Evolutionary conservation across 2,113 vertebrate species (phyloP).

Genomic region (Ornithorhynchus anatinus): DNA sequence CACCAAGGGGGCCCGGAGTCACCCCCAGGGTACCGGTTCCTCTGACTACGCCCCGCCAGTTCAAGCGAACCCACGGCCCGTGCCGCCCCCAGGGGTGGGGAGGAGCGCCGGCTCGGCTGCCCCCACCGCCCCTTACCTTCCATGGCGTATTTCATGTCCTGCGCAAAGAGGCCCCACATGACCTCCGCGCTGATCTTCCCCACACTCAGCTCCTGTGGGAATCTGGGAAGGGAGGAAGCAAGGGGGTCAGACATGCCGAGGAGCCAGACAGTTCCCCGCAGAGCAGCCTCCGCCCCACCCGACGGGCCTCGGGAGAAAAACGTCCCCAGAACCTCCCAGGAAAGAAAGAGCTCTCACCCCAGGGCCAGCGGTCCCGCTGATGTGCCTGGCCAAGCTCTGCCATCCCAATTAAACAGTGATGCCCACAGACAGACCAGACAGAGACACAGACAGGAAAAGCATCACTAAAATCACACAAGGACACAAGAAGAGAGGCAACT

Average conservation of each 20-base stretch:
- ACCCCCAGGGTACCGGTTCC: too few species aligned
- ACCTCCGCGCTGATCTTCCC: constrained; percentile 96
- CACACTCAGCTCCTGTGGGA: constrained; percentile 94
- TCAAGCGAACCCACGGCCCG: too few species aligned
- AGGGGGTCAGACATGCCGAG: background rate
- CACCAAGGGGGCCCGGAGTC: too few species aligned
- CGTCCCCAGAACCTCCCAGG: constrained; percentile 28
- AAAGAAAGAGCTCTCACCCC: constrained; percentile 64
- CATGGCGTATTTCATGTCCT: constrained; percentile 98
- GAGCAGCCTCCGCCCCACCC: too few species aligned
- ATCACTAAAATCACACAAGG: constrained; percentile 54
- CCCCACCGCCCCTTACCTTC: constrained; percentile 84
- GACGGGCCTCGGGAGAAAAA: constrained; percentile 14
- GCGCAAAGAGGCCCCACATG: constrained; percentile 96
- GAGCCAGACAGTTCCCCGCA: too few species aligned
- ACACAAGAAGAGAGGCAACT: constrained; percentile 58
- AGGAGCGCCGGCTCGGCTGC: background rate
- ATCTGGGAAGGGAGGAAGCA: constrained; percentile 72
- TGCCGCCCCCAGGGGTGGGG: background rate
- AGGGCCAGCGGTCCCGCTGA: constrained; percentile 57
- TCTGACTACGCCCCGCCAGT: too few species aligned
- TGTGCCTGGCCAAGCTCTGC: constrained; percentile 62
- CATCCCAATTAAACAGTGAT: constrained; percentile 74
- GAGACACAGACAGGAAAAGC: constrained; percentile 59
- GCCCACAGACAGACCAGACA: constrained; percentile 77